Percentiles rank a stretch among this genome's conserved stretches.
Conservation (phyloP, 2,888 invertebrate species). For the Polydrusus cervinus region DNA sequence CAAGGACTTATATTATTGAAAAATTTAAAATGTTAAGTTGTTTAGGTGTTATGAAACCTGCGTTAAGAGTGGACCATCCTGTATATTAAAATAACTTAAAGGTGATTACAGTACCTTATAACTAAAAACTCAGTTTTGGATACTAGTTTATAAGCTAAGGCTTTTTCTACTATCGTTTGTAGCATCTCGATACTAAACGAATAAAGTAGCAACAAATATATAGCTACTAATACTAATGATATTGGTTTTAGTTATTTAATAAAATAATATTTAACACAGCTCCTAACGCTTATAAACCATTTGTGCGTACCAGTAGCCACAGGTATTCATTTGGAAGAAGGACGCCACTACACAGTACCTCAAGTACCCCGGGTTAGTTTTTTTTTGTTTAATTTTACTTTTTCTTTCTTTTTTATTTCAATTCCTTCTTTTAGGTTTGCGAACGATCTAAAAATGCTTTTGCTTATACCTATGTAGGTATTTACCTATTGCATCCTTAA, state of each 20-base stretch:
- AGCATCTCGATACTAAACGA: neutral
- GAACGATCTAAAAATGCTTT: constrained; percentile 24
- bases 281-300: constrained; percentile 67
- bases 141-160: too few relatives aligned
- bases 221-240: constrained; percentile 14
- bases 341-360: constrained; percentile 71
- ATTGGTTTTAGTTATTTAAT: constrained; percentile 24
- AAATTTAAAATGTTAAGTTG: too few relatives aligned
- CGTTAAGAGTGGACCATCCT: too few relatives aligned
- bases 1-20: too few relatives aligned
- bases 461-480: too few relatives aligned
- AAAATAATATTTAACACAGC: constrained; percentile 60
- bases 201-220: neutral
- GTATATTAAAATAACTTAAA: too few relatives aligned
- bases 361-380: constrained; percentile 64
- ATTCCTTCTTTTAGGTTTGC: neutral
- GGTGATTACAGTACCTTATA: too few relatives aligned
- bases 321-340: constrained; percentile 76
- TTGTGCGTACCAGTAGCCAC: constrained; percentile 61
- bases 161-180: too few relatives aligned
- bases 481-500: constrained; percentile 57
- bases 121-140: too few relatives aligned
- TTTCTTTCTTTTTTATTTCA: constrained; percentile 28
- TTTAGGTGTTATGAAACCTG: too few relatives aligned
- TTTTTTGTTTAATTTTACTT: constrained; percentile 43